Evolutionary conservation across 2,888 invertebrate species (phyloP), one percentile per base, ranked within the genome.

Genomic region (Ceratothoa steindachneri): DNA sequence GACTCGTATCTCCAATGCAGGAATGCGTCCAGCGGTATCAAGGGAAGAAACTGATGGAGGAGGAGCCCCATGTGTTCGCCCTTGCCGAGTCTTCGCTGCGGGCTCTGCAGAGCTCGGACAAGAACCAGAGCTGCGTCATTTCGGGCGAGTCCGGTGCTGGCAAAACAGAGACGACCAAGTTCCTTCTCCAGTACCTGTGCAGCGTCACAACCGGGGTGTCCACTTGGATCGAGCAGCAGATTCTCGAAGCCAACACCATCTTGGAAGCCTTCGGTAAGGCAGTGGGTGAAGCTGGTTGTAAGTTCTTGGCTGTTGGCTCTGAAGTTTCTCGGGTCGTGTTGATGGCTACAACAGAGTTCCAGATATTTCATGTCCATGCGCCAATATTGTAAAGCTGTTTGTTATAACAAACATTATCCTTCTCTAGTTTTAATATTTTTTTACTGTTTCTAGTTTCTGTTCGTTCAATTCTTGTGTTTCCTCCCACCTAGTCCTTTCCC

Each of bases 221-320:
- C 76, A 92, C 94, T 0, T 95, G 95, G 95, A 93, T 95, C n/a
- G 94, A 95, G 83, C 94, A 95, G 84, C 95, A 95, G 86, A 95
- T 95, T 81, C 87, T 95, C 28, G 95, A 95, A 84, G 95, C 95
- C 4, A 95, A 95, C 84, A 95, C 94, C 15, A 93, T 95, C 80
- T 86, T 95, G 66, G 95, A 95, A 86, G 93, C 95, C 51, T 95
- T 95, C 83, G 95, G 95, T 93, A 86, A 87, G 87, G 83, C 19
- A n/a, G n/a, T n/a, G n/a, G n/a, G n/a, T n/a, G n/a, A n/a, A 7
- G 4, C 1, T 28, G 30, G 28, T n/a, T n/a, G n/a, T n/a, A n/a
- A n/a, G n/a, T n/a, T n/a, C n/a, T n/a, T n/a, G n/a, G n/a, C n/a
- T n/a, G n/a, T n/a, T n/a, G n/a, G n/a, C n/a, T n/a, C n/a, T n/a